phyloP scores from a whole-genome alignment of 1,140 invertebrate genomes.

The Lerema accius region DNA sequence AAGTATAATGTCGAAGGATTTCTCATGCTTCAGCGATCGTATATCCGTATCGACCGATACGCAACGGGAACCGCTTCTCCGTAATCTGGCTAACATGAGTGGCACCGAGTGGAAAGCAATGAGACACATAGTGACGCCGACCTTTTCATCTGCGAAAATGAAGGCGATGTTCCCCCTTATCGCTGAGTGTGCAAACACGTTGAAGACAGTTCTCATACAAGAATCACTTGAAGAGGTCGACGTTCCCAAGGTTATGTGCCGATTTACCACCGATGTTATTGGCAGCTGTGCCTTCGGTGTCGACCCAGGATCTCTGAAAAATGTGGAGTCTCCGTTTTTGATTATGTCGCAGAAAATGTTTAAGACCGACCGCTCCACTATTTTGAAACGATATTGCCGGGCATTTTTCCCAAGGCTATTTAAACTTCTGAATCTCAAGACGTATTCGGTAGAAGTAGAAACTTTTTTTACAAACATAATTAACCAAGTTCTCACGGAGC shows the following conservation, averaged over 20 bases:
- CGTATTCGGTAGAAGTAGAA: conserved; percentile 67
- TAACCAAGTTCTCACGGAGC: conserved; percentile 65
- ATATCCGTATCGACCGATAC: conserved; percentile 72
- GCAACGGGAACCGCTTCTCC: conserved; percentile 68
- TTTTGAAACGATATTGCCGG: conserved; percentile 72
- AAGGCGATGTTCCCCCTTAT: conserved; percentile 80
- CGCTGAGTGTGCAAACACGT: conserved; percentile 62
- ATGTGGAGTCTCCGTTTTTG: conserved; percentile 69
- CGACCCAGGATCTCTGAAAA: conserved; percentile 65
- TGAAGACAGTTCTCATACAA: conserved; percentile 52
- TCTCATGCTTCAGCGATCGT: conserved; percentile 73
- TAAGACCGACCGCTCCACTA: conserved; percentile 56
- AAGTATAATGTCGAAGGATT: conserved; percentile 77
- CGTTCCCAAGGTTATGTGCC: conserved; percentile 62
- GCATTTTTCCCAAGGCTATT: conserved; percentile 70
- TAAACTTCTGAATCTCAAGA: conserved; percentile 69
- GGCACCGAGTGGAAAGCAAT: conserved; percentile 79
- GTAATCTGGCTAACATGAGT: conserved; percentile 75
- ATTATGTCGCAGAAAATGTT: conserved; percentile 76
- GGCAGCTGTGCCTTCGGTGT: conserved; percentile 77
- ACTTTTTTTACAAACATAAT: conserved; percentile 70
- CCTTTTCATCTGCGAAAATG: conserved; percentile 81
- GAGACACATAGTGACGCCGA: conserved; percentile 70
- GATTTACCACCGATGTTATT: conserved; percentile 75
- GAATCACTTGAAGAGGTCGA: conserved; percentile 56